Evolutionary conservation across 2,113 vertebrate species (phyloP).

Genomic region (Daboia siamensis): DNA sequence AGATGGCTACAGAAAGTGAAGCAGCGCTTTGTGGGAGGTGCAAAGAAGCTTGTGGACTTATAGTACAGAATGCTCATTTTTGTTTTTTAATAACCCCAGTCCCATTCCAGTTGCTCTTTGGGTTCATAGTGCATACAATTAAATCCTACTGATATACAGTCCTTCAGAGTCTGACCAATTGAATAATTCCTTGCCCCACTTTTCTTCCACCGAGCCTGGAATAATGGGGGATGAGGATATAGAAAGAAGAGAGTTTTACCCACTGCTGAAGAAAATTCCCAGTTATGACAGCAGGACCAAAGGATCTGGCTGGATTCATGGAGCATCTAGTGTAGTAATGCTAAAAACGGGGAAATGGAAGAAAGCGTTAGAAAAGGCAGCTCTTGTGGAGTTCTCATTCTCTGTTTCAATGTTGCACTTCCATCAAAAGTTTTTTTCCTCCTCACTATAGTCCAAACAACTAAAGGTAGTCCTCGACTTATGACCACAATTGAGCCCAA

Average conservation of each 20-base stretch:
- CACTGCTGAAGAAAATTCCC: constrained; percentile 51
- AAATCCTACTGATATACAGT: not conserved
- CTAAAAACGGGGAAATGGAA: constrained; percentile 17
- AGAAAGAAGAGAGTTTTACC: constrained; percentile 9
- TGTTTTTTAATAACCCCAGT: not conserved
- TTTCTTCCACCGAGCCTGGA: not conserved
- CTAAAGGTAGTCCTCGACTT: not conserved
- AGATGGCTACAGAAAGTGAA: not conserved
- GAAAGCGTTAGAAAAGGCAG: not conserved
- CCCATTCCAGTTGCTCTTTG: not conserved
- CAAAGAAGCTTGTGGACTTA: not conserved
- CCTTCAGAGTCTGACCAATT: not conserved
- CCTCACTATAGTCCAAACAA: not conserved
- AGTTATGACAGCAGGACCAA: constrained; percentile 60
- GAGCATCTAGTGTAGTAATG: constrained; percentile 62
- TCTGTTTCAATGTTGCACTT: too few relatives aligned
- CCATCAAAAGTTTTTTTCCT: not conserved
- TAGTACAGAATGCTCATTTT: not conserved
- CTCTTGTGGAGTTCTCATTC: not conserved
- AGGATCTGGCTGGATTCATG: constrained; percentile 67
- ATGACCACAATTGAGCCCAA: not conserved
- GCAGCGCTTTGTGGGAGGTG: not conserved
- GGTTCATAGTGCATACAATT: not conserved
- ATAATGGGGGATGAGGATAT: not conserved
- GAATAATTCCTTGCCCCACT: not conserved